A percentile compares a stretch with the other conserved stretches of the same genome.
Conservation (phyloP, 2,888 invertebrate genomes). For the Lomographa bimaculata region DNA sequence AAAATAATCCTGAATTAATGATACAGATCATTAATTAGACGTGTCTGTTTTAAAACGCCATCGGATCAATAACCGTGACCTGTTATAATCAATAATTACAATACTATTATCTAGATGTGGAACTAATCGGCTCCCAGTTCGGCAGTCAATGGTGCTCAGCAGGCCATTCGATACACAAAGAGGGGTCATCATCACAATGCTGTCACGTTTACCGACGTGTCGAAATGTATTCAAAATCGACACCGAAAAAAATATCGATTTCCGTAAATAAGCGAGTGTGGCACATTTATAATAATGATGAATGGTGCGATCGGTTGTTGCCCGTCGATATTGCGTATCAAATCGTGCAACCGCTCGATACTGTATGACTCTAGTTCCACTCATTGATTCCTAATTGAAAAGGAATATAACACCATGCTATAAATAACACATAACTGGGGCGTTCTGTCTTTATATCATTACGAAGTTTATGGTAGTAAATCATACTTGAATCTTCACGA, state of each 20-base stretch:
- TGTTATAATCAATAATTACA: conserved; percentile 79
- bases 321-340: conserved; percentile 74
- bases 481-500: conserved; percentile 37
- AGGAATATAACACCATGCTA: conserved; percentile 67
- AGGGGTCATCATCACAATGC: conserved; percentile 77
- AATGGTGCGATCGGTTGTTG: conserved; percentile 74
- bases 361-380: conserved; percentile 46
- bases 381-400: conserved; percentile 78
- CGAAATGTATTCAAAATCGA: conserved; percentile 76
- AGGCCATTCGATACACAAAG: conserved; percentile 58
- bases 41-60: conserved; percentile 59
- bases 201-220: conserved; percentile 78
- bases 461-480: conserved; percentile 54
- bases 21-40: conserved; percentile 63
- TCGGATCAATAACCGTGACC: conserved; percentile 68
- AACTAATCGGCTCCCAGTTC: conserved; percentile 60
- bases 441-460: conserved; percentile 51
- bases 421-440: conserved; percentile 76
- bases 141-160: conserved; percentile 61
- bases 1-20: conserved; percentile 50
- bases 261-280: conserved; percentile 83
- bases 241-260: conserved; percentile 83
- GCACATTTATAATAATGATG: conserved; percentile 83
- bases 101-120: conserved; percentile 67
- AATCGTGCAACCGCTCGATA: conserved; percentile 69